Evolutionary conservation across 2,113 vertebrate species (phyloP).

Genomic region (Dromas ardeola): DNA sequence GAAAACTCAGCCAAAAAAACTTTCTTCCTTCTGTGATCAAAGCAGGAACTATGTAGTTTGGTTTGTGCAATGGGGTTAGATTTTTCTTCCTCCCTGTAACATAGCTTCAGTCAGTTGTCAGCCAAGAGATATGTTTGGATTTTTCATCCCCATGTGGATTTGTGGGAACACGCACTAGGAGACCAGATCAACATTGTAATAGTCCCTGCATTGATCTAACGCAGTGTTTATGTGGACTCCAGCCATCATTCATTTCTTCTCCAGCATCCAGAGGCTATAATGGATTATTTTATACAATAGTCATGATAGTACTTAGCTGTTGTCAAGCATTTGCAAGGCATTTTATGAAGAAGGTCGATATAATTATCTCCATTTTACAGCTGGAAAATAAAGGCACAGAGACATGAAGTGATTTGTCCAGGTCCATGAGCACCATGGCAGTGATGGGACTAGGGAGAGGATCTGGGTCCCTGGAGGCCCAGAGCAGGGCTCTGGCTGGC

Average conservation of each 20-base stretch:
- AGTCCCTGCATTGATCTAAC: constrained; percentile 26
- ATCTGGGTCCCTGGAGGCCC: neutral
- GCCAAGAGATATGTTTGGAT: constrained; percentile 59
- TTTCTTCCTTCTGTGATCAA: constrained; percentile 28
- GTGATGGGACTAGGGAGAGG: neutral
- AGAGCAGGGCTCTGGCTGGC: neutral
- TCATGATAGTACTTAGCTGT: neutral
- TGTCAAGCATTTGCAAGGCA: neutral
- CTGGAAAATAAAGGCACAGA: neutral
- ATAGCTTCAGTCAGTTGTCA: constrained; percentile 9
- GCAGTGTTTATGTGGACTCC: constrained; percentile 15
- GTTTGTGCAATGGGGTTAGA: neutral
- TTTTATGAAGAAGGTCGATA: constrained; percentile 11
- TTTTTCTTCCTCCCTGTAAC: neutral
- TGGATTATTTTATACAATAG: constrained; percentile 20
- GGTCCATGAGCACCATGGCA: neutral
- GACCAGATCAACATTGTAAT: constrained; percentile 32
- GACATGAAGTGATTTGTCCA: neutral
- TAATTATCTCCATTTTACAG: neutral
- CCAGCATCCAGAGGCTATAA: constrained; percentile 13
- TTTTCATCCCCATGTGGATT: constrained; percentile 30
- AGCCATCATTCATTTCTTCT: constrained; percentile 32
- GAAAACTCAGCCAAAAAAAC: neutral
- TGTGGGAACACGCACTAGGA: constrained; percentile 23
- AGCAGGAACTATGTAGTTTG: neutral